phyloP scores from a whole-genome alignment of 2,797 vertebrate genomes.

The Threskiornis aethiopicus region DNA sequence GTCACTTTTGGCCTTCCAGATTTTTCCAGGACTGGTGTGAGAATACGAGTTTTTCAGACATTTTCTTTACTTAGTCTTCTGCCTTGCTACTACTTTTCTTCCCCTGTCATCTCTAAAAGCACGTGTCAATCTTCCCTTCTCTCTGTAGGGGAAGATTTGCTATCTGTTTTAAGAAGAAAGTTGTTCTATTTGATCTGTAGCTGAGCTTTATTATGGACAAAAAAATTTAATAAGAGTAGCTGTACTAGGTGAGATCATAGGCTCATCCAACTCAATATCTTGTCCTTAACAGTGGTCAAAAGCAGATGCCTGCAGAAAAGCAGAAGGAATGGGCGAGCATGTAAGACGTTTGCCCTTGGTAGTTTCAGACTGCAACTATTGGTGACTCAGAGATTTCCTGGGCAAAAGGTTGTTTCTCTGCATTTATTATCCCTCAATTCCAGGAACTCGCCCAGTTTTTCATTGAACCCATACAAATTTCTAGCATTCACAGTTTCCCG shows the following conservation, averaged over 20 bases:
- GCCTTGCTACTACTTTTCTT: background rate
- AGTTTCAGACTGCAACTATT: background rate
- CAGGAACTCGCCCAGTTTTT: background rate
- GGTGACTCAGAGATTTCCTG: background rate
- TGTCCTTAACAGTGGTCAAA: background rate
- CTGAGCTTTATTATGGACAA: background rate
- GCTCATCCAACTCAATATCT: background rate
- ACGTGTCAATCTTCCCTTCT: background rate
- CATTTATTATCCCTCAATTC: background rate
- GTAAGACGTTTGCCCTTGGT: background rate
- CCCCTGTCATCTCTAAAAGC: background rate
- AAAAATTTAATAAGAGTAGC: background rate
- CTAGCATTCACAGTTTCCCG: background rate
- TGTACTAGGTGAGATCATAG: background rate
- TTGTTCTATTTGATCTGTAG: background rate
- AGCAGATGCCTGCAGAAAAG: background rate
- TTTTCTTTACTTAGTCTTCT: background rate
- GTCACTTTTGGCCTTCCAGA: background rate
- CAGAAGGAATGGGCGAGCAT: background rate
- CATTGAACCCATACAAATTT: background rate
- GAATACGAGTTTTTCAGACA: background rate
- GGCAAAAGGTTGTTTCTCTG: background rate
- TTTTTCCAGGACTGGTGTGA: background rate
- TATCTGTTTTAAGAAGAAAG: background rate
- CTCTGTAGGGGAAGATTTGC: background rate